Conservation (phyloP, 2,113 vertebrate species). For the Eonycteris spelaea region DNA sequence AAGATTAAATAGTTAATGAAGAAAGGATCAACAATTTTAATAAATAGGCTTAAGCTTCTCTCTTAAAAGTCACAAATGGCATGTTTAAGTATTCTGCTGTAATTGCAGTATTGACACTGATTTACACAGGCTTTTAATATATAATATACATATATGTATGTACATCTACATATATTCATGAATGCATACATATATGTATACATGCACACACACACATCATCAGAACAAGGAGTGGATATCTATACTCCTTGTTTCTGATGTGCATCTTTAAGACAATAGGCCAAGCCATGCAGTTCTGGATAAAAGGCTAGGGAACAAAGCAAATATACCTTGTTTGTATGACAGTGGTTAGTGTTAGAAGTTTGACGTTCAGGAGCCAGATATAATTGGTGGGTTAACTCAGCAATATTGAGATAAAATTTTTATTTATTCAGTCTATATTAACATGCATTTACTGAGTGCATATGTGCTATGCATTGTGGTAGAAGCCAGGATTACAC, state of each 20-base stretch:
- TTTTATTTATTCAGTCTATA: background rate
- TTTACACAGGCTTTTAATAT: background rate
- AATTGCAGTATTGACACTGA: background rate
- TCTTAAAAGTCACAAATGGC: background rate
- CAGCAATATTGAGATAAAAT: background rate
- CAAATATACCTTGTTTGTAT: background rate
- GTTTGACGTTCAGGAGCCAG: background rate
- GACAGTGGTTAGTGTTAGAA: background rate
- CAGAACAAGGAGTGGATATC: background rate
- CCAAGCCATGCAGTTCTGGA: background rate
- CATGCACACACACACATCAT: background rate
- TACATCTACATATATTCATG: background rate
- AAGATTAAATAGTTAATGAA: background rate
- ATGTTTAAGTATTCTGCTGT: background rate
- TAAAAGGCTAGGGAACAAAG: background rate
- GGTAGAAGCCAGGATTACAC: background rate
- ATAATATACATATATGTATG: background rate
- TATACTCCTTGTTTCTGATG: background rate
- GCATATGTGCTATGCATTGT: background rate
- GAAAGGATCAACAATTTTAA: background rate
- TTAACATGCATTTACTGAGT: background rate
- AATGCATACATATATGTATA: background rate
- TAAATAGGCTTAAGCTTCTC: background rate
- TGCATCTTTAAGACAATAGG: background rate
- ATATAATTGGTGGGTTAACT: background rate